Base-by-base conservation (phyloP, 1,140 invertebrate genomes). In the Sipha flava region DNA sequence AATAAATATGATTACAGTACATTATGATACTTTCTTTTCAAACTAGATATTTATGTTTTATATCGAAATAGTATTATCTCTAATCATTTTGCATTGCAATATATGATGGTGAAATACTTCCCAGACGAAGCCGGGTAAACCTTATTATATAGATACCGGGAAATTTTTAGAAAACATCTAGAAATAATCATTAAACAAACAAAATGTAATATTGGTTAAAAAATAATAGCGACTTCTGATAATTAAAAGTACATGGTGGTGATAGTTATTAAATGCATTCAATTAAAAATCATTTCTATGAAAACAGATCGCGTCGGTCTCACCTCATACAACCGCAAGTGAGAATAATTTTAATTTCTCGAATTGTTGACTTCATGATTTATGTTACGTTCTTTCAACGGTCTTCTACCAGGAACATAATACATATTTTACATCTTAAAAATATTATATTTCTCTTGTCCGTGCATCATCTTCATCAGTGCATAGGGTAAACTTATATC, bases 381-480 rank as follows among this genome's bases (percentile, higher is more conserved):
- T 70, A 47, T 70, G 66, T 70, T 70, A 47, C 47, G 66, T 70
- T 70, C 66, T 70, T 70, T 70, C 66, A 47, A 47, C 40, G 16
- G 23, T 29, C 40, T 21, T 29, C 26, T 29, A 6, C 12, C 18
- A 10, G 10, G 14, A 59, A 14, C 7, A 14, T 59, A 59, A 57
- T 12, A 31, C 12, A n/a, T 45, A 29, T 47, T 12, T 47, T 47
- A 45, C 43, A 47, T 29, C 47, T 70, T 31, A 47, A 23, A 45
- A 43, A 68, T 40, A 40, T 40, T 40, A 45, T 68, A 68, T 18
- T 29, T 12, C 16, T 16, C 23, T 29, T 70, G 40, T 23, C 43
- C 14, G 14, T 45, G 66, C 31, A 66, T 21, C 26, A 45, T n/a
- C 18, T 23, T 70, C 66, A 31, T 45, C 37, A 3, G 23, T 5